Conservation (phyloP, 2,113 vertebrate species). For the Mirza zaza region DNA sequence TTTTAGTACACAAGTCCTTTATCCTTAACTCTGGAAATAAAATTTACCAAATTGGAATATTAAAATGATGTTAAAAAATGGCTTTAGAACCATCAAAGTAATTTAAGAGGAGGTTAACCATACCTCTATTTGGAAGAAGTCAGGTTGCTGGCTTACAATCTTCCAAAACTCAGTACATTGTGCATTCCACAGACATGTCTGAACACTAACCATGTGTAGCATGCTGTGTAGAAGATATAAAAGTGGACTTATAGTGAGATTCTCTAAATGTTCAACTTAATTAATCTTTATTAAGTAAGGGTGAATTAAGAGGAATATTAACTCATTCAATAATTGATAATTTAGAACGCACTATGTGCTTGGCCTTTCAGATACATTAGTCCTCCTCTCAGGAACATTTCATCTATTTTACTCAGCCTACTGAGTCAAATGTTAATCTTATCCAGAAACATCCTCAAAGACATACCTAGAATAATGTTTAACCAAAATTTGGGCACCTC, state of each 20-base stretch:
- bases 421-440: neutral
- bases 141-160: neutral
- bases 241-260: neutral
- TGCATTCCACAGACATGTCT: neutral
- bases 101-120: constrained; percentile 58
- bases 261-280: neutral
- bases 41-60: constrained; percentile 2
- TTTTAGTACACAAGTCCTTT: neutral
- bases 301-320: neutral
- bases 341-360: neutral
- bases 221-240: neutral
- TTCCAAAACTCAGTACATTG: neutral
- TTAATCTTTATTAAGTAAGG: neutral
- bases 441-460: neutral
- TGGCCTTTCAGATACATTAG: neutral
- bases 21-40: neutral
- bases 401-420: neutral
- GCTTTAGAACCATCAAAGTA: constrained; percentile 29
- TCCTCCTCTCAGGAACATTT: neutral
- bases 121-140: constrained; percentile 32
- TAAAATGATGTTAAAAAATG: constrained; percentile 13
- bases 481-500: neutral
- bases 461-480: neutral
- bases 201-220: neutral
- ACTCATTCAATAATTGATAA: neutral